Evolutionary conservation across 2,113 vertebrate species (phyloP).

Genomic region (Osmerus mordax): DNA sequence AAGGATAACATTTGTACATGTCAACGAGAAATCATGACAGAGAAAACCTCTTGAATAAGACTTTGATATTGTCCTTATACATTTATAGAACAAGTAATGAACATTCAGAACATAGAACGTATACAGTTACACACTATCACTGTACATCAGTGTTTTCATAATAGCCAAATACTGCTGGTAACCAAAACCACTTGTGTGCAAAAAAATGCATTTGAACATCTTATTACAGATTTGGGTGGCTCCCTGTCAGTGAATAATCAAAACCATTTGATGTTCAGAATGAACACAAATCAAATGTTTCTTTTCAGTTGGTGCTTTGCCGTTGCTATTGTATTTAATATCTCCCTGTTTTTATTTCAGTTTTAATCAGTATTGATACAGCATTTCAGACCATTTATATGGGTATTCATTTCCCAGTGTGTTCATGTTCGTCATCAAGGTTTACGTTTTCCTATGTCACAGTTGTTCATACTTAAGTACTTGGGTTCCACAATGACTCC

Average conservation of each 20-base stretch:
- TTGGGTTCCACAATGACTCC: too few species aligned
- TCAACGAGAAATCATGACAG: neutral
- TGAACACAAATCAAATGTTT: constrained; percentile 2
- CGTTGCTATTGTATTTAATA: constrained; percentile 16
- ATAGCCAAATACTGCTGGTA: constrained; percentile 67
- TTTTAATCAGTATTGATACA: neutral
- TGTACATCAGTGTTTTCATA: constrained; percentile 39
- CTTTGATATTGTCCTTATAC: constrained; percentile 14
- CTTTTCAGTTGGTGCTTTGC: constrained; percentile 27
- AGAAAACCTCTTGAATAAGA: constrained; percentile 9
- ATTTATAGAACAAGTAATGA: constrained; percentile 13
- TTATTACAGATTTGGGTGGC: constrained; percentile 9
- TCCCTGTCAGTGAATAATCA: too few species aligned
- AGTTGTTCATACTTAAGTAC: neutral
- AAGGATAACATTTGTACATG: constrained; percentile 32
- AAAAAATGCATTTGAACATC: constrained; percentile 15
- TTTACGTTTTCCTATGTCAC: constrained; percentile 9
- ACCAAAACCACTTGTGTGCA: constrained; percentile 58
- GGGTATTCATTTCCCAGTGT: neutral
- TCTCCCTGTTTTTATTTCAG: constrained; percentile 16
- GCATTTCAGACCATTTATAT: too few species aligned
- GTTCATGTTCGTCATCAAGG: neutral
- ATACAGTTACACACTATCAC: constrained; percentile 12
- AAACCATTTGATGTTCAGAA: too few species aligned
- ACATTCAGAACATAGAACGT: constrained; percentile 8